Evolutionary conservation across 2,888 invertebrate genomes (phyloP).

Genomic region (Calliphora vomitoria): DNA sequence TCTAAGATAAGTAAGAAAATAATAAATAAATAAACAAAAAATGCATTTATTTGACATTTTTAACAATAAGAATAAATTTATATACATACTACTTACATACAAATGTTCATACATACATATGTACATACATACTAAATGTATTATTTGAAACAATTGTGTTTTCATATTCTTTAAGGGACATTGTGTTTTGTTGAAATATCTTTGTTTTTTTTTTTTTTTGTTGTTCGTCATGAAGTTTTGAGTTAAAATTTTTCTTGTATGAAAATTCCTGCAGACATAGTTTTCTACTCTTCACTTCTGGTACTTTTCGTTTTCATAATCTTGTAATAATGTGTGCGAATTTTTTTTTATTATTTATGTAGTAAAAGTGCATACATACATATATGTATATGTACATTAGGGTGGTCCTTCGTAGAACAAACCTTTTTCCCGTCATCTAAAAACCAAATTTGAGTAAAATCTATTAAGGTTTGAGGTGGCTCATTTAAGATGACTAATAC

Average conservation of each 20-base stretch:
- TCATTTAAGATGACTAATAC: too few relatives aligned
- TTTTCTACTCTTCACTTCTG: neutral
- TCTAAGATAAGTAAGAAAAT: constrained; percentile 14
- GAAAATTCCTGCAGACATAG: neutral
- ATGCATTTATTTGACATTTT: constrained; percentile 35
- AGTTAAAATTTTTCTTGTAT: neutral
- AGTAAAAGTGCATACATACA: too few relatives aligned
- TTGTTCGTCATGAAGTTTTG: neutral
- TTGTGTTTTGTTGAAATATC: neutral
- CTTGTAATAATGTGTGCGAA: neutral
- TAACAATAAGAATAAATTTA: constrained; percentile 10
- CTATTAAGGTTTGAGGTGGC: too few relatives aligned
- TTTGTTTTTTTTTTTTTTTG: neutral
- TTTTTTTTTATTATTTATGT: too few relatives aligned
- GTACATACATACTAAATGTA: too few relatives aligned
- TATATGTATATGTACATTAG: too few relatives aligned
- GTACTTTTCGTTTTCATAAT: constrained; percentile 12
- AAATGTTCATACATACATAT: neutral
- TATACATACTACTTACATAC: neutral
- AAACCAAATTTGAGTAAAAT: too few relatives aligned
- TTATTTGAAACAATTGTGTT: neutral
- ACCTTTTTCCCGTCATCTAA: too few relatives aligned
- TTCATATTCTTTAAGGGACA: neutral
- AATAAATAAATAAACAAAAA: neutral
- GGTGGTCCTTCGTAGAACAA: too few relatives aligned